Evolutionary conservation across 30 jellyfish, hydroid and myxozoan genomes (phyloP).

Genomic region (Cassiopea xamachana): DNA sequence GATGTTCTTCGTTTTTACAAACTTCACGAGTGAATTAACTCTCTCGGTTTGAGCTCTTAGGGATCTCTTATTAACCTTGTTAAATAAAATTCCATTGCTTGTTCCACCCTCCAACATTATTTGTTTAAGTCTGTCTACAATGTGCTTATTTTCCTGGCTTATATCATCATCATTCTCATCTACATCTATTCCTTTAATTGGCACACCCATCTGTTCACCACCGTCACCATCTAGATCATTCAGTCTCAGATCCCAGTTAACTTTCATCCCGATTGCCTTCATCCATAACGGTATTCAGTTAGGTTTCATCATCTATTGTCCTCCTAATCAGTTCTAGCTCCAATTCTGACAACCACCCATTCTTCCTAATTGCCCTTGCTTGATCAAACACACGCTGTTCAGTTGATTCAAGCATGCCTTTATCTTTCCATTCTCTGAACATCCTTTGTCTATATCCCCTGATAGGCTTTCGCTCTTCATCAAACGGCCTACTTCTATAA

Average conservation of each 20-base stretch:
- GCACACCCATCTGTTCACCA: not conserved
- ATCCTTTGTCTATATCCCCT: too few species aligned
- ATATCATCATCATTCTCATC: conserved; percentile 6
- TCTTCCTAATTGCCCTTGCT: too few species aligned
- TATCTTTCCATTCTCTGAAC: too few species aligned
- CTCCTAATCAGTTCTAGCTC: conserved; percentile 13
- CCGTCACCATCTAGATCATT: not conserved
- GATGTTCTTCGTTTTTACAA: conserved; percentile 13
- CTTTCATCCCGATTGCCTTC: not conserved
- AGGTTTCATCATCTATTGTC: conserved; percentile 2
- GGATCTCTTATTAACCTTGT: conserved; percentile 12
- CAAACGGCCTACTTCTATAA: too few species aligned
- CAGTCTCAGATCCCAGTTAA: not conserved
- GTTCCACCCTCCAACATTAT: not conserved
- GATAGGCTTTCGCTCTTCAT: too few species aligned
- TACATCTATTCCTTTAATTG: not conserved
- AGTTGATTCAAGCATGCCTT: too few species aligned
- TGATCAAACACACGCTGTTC: too few species aligned
- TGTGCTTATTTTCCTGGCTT: conserved; percentile 14
- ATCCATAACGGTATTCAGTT: not conserved
- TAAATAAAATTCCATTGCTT: conserved; percentile 9
- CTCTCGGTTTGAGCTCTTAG: conserved; percentile 17
- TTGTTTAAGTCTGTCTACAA: conserved; percentile 13
- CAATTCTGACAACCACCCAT: too few species aligned
- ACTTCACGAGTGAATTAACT: conserved; percentile 12